These are phyloP conservation scores for Mellivora capensis DNA, from an alignment of 2,113 vertebrate species.

Conservation along the genomic window DNA sequence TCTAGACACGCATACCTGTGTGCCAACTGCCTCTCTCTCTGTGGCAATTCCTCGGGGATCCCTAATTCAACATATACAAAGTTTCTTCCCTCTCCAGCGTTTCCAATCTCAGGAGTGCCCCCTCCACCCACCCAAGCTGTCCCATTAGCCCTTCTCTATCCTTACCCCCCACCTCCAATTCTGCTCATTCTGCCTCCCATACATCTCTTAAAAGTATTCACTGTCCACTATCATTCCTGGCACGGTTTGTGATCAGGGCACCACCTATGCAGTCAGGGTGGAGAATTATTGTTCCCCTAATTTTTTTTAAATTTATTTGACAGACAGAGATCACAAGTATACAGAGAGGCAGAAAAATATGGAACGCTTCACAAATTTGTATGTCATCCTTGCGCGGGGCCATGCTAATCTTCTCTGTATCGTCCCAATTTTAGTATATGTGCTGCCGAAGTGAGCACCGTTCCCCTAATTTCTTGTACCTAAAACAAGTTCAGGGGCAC, in stretches of 20 bases:
- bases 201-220: not conserved
- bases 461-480: not conserved
- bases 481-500: not conserved
- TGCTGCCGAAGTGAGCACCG: too few relatives aligned
- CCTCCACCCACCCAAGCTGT: not conserved
- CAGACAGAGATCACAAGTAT: too few relatives aligned
- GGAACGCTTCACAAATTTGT: too few relatives aligned
- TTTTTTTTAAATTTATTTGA: not conserved
- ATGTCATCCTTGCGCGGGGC: too few relatives aligned
- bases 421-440: too few relatives aligned
- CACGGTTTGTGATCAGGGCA: not conserved
- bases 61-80: not conserved
- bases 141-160: not conserved
- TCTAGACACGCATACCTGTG: not conserved
- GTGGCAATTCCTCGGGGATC: not conserved
- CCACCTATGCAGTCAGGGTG: not conserved
- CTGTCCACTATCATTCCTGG: not conserved
- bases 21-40: not conserved
- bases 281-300: not conserved
- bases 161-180: not conserved
- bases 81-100: not conserved
- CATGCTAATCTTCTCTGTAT: too few relatives aligned
- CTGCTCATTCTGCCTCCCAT: not conserved
- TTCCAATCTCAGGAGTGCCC: not conserved
- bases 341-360: too few relatives aligned